A percentile compares a stretch with the other conserved stretches of the same genome.
Evolutionary conservation across 1,140 invertebrate genomes (phyloP).

Genomic region (Venustaconcha ellipsiformis): DNA sequence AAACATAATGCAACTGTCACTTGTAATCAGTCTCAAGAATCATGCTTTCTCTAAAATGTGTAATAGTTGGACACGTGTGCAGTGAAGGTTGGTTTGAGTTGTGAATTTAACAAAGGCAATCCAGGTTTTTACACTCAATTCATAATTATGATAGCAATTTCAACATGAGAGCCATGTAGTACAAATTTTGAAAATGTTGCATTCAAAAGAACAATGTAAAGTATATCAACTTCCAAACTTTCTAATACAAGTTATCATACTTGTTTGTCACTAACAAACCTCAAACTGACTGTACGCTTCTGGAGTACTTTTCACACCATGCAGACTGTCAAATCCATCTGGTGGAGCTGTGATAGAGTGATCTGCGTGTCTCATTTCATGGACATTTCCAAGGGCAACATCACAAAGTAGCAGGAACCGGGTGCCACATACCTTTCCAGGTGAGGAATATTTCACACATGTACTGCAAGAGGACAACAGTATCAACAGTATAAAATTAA

Average conservation of each 20-base stretch:
- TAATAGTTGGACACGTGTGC: too few relatives aligned
- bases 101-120: too few relatives aligned
- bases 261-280: conserved; percentile 23
- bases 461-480: conserved; percentile 43
- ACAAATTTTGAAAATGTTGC: too few relatives aligned
- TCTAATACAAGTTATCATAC: neutral
- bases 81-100: too few relatives aligned
- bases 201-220: too few relatives aligned
- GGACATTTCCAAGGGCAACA: conserved; percentile 61
- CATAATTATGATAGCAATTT: too few relatives aligned
- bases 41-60: too few relatives aligned
- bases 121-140: too few relatives aligned
- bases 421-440: conserved; percentile 46
- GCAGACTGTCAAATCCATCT: conserved; percentile 62
- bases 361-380: conserved; percentile 38
- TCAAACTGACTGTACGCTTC: conserved; percentile 50
- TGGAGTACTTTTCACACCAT: conserved; percentile 52
- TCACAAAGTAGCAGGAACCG: conserved; percentile 60
- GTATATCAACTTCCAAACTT: neutral
- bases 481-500: neutral
- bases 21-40: too few relatives aligned
- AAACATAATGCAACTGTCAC: too few relatives aligned
- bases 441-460: conserved; percentile 54
- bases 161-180: too few relatives aligned
- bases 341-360: conserved; percentile 50